Evolutionary conservation across 2,888 invertebrate species (phyloP).

Genomic region (Salpingus planirostris): DNA sequence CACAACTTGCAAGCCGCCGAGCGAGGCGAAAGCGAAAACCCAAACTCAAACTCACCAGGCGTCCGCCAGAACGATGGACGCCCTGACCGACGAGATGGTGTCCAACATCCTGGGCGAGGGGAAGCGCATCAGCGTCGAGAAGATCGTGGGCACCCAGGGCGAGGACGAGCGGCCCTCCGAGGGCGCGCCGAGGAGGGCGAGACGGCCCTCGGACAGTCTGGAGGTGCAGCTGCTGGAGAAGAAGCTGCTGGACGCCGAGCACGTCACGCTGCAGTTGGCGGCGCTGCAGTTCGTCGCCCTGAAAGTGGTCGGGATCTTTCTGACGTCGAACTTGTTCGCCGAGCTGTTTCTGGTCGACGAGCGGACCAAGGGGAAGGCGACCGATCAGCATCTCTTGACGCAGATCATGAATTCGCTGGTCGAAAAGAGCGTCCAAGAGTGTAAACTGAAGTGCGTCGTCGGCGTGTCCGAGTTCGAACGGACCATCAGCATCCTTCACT

Average conservation of each 20-base stretch:
- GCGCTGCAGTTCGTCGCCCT: conserved; percentile 49
- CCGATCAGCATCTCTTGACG: conserved; percentile 27
- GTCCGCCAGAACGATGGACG: conserved; percentile 39
- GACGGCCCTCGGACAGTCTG: too few species aligned
- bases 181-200: too few species aligned
- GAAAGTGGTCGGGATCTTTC: conserved; percentile 45
- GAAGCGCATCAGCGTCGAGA: conserved; percentile 39
- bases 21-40: background rate
- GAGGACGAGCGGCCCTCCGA: conserved; percentile 9
- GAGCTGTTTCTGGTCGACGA: conserved; percentile 48
- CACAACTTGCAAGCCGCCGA: background rate
- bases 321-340: conserved; percentile 46
- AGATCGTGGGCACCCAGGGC: conserved; percentile 23
- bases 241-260: conserved; percentile 42
- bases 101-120: conserved; percentile 46
- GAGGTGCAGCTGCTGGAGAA: conserved; percentile 32
- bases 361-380: conserved; percentile 19
- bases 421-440: conserved; percentile 42
- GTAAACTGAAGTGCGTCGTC: conserved; percentile 41
- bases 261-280: conserved; percentile 42
- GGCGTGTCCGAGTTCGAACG: conserved; percentile 44
- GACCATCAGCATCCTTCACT: conserved; percentile 42
- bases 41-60: too few species aligned
- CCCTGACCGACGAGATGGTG: conserved; percentile 45
- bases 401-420: conserved; percentile 39